Evolutionary conservation across 2,888 invertebrate genomes (phyloP).

Genomic region (Lasioglossum pauxillum): DNA sequence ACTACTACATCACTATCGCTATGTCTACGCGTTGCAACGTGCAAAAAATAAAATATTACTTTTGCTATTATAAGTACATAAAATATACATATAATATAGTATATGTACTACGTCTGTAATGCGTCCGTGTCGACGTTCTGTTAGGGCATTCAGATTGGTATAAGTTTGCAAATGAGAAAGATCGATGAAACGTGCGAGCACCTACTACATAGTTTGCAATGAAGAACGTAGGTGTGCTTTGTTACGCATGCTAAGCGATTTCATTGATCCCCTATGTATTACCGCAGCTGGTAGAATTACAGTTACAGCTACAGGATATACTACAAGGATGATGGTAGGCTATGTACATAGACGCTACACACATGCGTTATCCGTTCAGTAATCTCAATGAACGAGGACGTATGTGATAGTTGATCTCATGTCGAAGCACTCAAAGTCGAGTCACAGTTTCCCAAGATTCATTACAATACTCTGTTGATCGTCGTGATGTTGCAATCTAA

Average conservation of each 20-base stretch:
- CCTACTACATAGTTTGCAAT: not conserved
- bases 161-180: not conserved
- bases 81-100: not conserved
- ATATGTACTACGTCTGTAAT: not conserved
- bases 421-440: not conserved
- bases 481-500: not conserved
- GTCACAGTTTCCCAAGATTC: not conserved
- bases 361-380: slow-evolving; percentile 9
- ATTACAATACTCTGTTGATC: not conserved
- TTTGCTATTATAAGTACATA: not conserved
- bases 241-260: slow-evolving; percentile 7
- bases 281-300: not conserved
- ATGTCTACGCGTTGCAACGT: slow-evolving; percentile 26
- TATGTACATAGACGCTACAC: not conserved
- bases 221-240: slow-evolving; percentile 4
- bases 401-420: not conserved
- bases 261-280: not conserved
- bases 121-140: not conserved
- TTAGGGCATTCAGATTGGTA: not conserved
- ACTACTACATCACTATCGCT: not conserved
- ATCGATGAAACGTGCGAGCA: not conserved
- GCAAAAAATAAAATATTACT: not conserved
- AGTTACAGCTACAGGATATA: not conserved
- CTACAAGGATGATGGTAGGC: not conserved
- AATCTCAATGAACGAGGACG: slow-evolving; percentile 34